Evolutionary conservation across 2,113 vertebrate genomes (phyloP).

Genomic region (Oceanodroma tethys): DNA sequence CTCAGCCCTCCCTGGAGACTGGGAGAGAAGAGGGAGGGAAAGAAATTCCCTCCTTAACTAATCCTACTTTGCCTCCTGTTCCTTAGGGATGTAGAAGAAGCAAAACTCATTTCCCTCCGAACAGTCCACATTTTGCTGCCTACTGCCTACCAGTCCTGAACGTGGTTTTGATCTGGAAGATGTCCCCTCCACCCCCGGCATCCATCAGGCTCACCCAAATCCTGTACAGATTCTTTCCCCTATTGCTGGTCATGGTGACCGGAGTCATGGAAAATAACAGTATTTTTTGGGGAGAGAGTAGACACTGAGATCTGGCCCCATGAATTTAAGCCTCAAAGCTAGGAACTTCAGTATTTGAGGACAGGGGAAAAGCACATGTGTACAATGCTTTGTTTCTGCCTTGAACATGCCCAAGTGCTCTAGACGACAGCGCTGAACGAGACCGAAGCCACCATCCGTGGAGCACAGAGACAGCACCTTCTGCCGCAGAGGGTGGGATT

Average conservation of each 20-base stretch:
- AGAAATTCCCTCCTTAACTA: not conserved
- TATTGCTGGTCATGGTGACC: not conserved
- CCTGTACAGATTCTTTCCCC: not conserved
- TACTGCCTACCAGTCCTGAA: not conserved
- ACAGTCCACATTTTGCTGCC: not conserved
- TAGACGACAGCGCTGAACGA: not conserved
- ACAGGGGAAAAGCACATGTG: rapidly evolving
- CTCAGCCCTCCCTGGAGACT: not conserved
- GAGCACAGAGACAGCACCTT: not conserved
- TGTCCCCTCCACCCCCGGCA: not conserved
- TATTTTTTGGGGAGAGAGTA: not conserved
- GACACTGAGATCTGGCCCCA: not conserved
- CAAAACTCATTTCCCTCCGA: not conserved
- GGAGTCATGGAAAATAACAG: not conserved
- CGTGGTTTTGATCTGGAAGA: not conserved
- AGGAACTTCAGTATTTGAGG: not conserved
- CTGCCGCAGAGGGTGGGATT: not conserved
- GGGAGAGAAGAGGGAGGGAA: not conserved
- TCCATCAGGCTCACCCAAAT: rapidly evolving
- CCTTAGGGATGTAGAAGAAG: not conserved
- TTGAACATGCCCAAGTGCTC: not conserved
- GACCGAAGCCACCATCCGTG: rapidly evolving
- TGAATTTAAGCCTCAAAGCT: not conserved
- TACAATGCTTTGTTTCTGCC: not conserved
- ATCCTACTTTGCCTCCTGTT: not conserved